Evolutionary conservation across 2,113 vertebrate genomes (phyloP), one percentile per base, ranked within the genome.

Genomic region (Oriolus oriolus): DNA sequence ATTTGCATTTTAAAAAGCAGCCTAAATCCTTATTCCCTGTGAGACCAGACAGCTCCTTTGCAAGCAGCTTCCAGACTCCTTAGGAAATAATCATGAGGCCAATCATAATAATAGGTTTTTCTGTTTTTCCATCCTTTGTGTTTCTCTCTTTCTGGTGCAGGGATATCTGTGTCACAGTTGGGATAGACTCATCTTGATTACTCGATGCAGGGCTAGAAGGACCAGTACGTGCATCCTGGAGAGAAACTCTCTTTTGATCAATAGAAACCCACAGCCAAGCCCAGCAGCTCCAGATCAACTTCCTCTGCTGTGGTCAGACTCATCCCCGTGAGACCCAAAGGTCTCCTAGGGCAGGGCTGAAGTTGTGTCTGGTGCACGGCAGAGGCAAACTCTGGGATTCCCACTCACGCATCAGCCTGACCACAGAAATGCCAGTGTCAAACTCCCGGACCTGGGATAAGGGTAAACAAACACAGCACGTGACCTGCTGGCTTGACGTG

Each of bases 1-100:
- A 97, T 97, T 96, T 97, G 95, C 97, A 97, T 97, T 97, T 97
- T 96, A 97, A 96, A 97, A 97, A 96, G 93, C 96, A 95, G 93
- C 90, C 94, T 96, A 95, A 96, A 96, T 95, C 96, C 95, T 95
- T 95, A 95, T 95, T 95, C 95, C 95, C 93, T 78, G 52, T 0
- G 96, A 94, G 95, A 97, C 94, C 93, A 97, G 93, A 95, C 76
- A 96, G 93, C 84, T 94, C 95, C 92, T 97, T 84, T 82, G 92
- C 96, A 96, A 96, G 92, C 83, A 97, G 95, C 86, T 96, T 92
- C 95, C 89, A 96, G 90, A 84, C 88, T 95, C 92, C 94, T 96
- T 81, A 93, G 92, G 88, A 96, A 93, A 93, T 93, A 97, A 96
- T 96, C 96, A 96, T n/a, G 69, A 96, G 92, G 94, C 90, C 88